A percentile compares a stretch with the other conserved stretches of the same genome.
Evolutionary conservation across 2,113 vertebrate genomes (phyloP).

Genomic region (Apaloderma vittatum): DNA sequence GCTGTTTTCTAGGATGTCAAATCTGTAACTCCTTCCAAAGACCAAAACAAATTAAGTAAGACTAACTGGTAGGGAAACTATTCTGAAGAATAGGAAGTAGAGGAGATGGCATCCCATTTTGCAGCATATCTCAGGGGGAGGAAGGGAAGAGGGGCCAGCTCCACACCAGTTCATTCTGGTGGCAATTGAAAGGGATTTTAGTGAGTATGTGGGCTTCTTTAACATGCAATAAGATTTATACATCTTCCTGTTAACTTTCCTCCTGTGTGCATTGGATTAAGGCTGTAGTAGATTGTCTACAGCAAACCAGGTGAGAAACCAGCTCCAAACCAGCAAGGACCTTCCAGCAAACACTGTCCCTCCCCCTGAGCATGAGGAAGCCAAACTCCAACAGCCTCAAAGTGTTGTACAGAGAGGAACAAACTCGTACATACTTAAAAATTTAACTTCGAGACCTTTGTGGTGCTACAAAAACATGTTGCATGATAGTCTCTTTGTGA

Average conservation of each 20-base stretch:
- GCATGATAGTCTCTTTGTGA: not conserved
- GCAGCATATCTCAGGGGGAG: not conserved
- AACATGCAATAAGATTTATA: not conserved
- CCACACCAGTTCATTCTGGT: not conserved
- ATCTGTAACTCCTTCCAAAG: conserved; percentile 44
- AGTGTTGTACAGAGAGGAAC: not conserved
- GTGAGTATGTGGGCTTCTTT: not conserved
- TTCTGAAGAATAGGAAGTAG: not conserved
- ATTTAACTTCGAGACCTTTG: not conserved
- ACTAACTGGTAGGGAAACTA: not conserved
- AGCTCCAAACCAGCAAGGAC: not conserved
- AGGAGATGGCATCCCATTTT: not conserved
- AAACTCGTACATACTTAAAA: not conserved
- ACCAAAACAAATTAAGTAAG: conserved; percentile 65
- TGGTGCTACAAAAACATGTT: not conserved
- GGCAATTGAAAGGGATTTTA: not conserved
- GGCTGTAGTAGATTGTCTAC: not conserved
- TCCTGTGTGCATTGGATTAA: not conserved
- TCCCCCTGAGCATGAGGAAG: not conserved
- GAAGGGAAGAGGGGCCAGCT: not conserved
- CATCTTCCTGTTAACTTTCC: not conserved
- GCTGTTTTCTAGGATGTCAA: conserved; percentile 56
- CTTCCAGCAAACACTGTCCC: not conserved
- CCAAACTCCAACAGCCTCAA: not conserved
- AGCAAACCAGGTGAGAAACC: not conserved